A percentile compares a stretch with the other conserved stretches of the same genome.
Evolutionary conservation across 1,140 invertebrate species (phyloP).

Genomic region (Hetaerina americana): DNA sequence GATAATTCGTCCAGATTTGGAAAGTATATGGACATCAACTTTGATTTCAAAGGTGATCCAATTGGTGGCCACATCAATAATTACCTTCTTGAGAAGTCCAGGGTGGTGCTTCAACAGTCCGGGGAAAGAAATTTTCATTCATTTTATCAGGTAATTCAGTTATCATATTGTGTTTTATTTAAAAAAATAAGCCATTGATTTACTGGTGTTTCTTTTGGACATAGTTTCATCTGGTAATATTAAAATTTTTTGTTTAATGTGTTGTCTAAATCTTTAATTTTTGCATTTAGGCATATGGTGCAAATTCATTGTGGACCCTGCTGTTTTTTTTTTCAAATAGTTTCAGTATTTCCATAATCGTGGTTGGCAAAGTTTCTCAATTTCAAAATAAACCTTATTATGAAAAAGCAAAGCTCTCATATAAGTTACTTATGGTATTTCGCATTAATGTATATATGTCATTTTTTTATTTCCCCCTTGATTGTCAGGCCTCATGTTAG

Average conservation of each 20-base stretch:
- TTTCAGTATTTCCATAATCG: too few species aligned
- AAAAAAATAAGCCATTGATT: not conserved
- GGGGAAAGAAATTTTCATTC: constrained; percentile 96
- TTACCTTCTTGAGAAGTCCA: constrained; percentile 91
- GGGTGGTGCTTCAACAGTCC: constrained; percentile 81
- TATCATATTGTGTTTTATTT: not conserved
- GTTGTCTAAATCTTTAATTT: not conserved
- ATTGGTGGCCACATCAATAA: constrained; percentile 93
- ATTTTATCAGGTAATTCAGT: constrained; percentile 97
- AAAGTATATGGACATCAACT: constrained; percentile 99
- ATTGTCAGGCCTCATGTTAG: too few species aligned
- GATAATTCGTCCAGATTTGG: constrained; percentile 96
- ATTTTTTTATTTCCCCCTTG: too few species aligned
- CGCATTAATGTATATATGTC: too few species aligned
- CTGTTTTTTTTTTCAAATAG: too few species aligned
- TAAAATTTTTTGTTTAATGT: not conserved
- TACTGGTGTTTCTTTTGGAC: not conserved
- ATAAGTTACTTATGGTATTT: too few species aligned
- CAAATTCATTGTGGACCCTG: too few species aligned
- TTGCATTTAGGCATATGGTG: not conserved
- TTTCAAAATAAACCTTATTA: too few species aligned
- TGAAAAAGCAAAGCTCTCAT: too few species aligned
- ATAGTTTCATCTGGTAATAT: not conserved
- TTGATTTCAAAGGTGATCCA: constrained; percentile 96
- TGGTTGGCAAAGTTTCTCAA: too few species aligned